Evolutionary conservation across 1,140 invertebrate species (phyloP), one percentile per base, ranked within the genome.

Genomic region (Marisa cornuarietis): DNA sequence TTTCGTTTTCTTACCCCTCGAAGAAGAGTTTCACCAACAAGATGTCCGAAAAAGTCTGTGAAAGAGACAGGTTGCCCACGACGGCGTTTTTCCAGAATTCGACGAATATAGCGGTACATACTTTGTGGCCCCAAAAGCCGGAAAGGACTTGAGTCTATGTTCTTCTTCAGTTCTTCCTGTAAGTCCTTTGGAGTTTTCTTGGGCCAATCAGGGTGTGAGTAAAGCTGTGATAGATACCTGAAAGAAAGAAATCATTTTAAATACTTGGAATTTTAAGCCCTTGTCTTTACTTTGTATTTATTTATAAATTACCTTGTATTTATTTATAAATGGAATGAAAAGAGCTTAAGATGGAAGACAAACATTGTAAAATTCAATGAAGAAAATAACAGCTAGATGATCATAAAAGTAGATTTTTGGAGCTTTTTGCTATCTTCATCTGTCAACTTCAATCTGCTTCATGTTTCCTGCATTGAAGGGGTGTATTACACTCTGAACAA

Each of bases 1-100:
- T 16, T 65, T 16, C 18, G 10, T n/a, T 58, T 13, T 77, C 87
- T 84, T 87, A 92, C 92, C 61, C 85, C 87, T 87, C 88, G 89
- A 0, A 92, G 83, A 11, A 92, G 83, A 14, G 90, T 91, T 77
- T 92, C 91, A 61, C 91, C 91, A 22, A 92, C 87, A n/a, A 92
- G 85, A 82, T 91, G 87, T 11, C 92, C 92, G 83, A 92, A 92
- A 75, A 92, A 90, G 83, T 92, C 92, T 13, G 92, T 92, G 78
- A 92, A 92, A 69, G 90, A 91, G 66, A 92, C 88, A 20, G 91
- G 92, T 76, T 92, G 92, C 16, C 92, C 92, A 22, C 83, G 82
- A 61, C 84, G 84, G 26, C 87, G 81, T 80, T 92, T 92, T n/a
- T 85, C 83, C 76, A 89, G 81, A 42, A 92, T 90, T n/a, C 83